These are phyloP conservation scores for Podarcis cretensis DNA, from an alignment of 2,113 vertebrate genomes.

Conservation along the genomic window DNA sequence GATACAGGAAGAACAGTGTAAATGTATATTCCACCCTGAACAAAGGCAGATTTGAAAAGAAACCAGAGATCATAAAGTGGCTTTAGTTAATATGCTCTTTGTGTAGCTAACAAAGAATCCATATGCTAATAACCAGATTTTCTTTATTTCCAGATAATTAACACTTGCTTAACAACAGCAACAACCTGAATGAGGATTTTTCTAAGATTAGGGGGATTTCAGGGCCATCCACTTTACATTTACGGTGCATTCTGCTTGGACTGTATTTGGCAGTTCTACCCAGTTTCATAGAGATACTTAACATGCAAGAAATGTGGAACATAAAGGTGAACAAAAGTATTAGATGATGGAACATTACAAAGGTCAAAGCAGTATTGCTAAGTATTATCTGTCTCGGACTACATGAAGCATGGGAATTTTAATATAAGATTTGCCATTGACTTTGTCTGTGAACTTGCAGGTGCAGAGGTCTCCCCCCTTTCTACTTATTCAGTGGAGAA, in stretches of 20 bases:
- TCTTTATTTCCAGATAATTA: conserved; percentile 43
- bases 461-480: conserved; percentile 33
- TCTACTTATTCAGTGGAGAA: conserved; percentile 14
- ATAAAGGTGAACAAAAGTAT: conserved; percentile 39
- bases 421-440: conserved; percentile 12
- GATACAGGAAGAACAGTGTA: neutral
- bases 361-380: conserved; percentile 61
- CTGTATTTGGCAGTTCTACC: conserved; percentile 15
- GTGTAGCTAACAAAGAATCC: neutral
- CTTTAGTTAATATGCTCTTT: conserved; percentile 3
- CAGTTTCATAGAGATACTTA: conserved; percentile 45
- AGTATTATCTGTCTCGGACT: conserved; percentile 20
- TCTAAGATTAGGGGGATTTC: conserved; percentile 23
- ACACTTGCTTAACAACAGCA: neutral
- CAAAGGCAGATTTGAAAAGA: neutral
- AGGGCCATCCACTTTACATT: conserved; percentile 55
- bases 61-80: neutral
- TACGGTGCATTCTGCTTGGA: neutral
- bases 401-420: conserved; percentile 39
- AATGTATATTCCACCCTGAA: neutral
- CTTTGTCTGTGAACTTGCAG: conserved; percentile 32
- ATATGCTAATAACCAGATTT: neutral
- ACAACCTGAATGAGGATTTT: conserved; percentile 19
- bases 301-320: conserved; percentile 47
- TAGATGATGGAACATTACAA: conserved; percentile 45